Evolutionary conservation across 1,140 invertebrate genomes (phyloP).

Genomic region (Brachionus rubens): DNA sequence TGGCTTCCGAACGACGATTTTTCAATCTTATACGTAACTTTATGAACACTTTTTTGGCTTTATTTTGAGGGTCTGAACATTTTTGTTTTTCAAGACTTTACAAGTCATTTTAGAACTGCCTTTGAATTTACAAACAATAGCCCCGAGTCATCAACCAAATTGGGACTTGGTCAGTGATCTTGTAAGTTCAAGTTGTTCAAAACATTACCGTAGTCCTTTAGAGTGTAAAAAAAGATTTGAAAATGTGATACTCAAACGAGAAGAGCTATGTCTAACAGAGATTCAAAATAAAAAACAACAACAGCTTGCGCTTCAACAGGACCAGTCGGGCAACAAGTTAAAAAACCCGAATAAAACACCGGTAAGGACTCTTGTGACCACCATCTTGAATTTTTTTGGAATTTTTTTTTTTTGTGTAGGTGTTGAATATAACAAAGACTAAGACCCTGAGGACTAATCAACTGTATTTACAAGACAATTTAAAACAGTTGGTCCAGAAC

Average conservation of each 20-base stretch:
- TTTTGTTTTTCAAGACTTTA: slow-evolving; percentile 66
- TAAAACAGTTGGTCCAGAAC: slow-evolving; percentile 6
- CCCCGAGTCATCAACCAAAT: slow-evolving; percentile 80
- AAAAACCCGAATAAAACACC: slow-evolving; percentile 53
- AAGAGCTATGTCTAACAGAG: slow-evolving; percentile 66
- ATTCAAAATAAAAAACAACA: slow-evolving; percentile 63
- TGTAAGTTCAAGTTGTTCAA: slow-evolving; percentile 71
- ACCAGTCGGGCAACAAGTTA: slow-evolving; percentile 59
- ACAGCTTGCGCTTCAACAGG: slow-evolving; percentile 62
- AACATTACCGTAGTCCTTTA: slow-evolving; percentile 78
- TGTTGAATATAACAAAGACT: slow-evolving; percentile 20
- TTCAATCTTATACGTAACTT: background rate
- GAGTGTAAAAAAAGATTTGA: slow-evolving; percentile 78
- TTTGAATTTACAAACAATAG: slow-evolving; percentile 72
- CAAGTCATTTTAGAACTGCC: slow-evolving; percentile 77
- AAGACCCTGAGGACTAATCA: slow-evolving; percentile 73
- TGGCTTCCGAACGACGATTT: slow-evolving; percentile 60
- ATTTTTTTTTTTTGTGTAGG: no score
- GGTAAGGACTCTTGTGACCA: no score
- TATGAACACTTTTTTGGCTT: no score
- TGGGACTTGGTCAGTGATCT: slow-evolving; percentile 91
- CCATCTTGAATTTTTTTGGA: no score
- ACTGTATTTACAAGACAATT: slow-evolving; percentile 74
- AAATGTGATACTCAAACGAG: slow-evolving; percentile 73
- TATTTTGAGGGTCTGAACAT: background rate